These are phyloP conservation scores for Drosophila falleni DNA, from an alignment of 2,888 invertebrate species.

Conservation along the genomic window DNA sequence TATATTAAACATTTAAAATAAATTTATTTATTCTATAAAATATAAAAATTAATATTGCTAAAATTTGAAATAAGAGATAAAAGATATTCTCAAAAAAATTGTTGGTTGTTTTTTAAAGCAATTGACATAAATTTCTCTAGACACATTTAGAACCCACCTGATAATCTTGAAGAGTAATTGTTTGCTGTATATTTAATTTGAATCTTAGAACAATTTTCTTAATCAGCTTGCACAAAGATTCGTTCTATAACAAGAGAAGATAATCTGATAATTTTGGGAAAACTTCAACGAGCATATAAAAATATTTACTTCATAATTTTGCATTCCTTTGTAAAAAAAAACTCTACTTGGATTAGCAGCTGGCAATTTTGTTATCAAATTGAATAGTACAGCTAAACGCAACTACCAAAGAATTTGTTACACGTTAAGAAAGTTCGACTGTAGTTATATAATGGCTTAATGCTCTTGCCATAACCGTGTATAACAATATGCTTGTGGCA, in stretches of 20 bases:
- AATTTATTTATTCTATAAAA: not conserved
- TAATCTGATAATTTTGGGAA: not conserved
- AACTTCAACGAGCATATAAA: not conserved
- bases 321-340: not conserved
- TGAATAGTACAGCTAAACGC: not conserved
- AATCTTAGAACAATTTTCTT: not conserved
- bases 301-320: not conserved
- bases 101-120: no score
- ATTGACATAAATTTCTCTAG: not conserved
- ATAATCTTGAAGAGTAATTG: not conserved
- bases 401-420: not conserved
- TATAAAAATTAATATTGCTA: not conserved
- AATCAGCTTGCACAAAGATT: not conserved
- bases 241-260: not conserved
- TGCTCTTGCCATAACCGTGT: slow-evolving; percentile 5
- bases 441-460: not conserved
- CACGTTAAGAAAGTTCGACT: not conserved
- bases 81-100: no score
- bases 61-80: no score
- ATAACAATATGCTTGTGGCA: slow-evolving; percentile 30
- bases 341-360: not conserved
- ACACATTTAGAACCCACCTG: not conserved
- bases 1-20: no score
- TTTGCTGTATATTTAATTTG: not conserved
- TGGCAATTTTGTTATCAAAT: not conserved